Evolutionary conservation across 2,113 vertebrate species (phyloP), one percentile per base, ranked within the genome.

Genomic region (Perca schrenkii): DNA sequence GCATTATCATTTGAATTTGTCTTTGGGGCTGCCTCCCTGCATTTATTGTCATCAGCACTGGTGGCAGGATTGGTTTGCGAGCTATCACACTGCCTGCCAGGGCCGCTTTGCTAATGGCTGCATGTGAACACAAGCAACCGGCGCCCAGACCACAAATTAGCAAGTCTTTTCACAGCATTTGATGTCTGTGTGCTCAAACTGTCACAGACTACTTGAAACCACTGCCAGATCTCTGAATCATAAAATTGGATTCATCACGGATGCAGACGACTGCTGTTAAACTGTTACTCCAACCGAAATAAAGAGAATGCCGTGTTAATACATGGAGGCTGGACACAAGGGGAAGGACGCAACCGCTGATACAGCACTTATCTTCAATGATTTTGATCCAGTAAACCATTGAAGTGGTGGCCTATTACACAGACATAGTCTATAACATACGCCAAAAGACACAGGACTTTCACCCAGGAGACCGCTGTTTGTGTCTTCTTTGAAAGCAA

Each of bases 161-260:
- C 83, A 31, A 79, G 72, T 77, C 62, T 68, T 22, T 80, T 89
- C 56, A 50, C 79, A 58, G 67, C 1, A 2, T 77, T 82, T 61
- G 25, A 72, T 80, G 73, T 34, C 74, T n/a, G 80, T 43, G 74
- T 14, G 70, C 69, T 69, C 85, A 49, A 69, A 76, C 47, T 58
- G 82, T 68, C 82, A 86, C 46, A 76, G 77, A 78, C 78, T 73
- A 57, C 82, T 16, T 43, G 31, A 84, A 68, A 72, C 82, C 46
- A 28, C 61, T 54, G 81, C 73, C 78, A 84, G 82, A 64, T 75
- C 77, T 57, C 65, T 84, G 86, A 84, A 69, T 87, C 85, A 83
- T 56, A n/a, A 17, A 64, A 71, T 61, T 34, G 10, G 25, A 68
- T 17, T 52, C 57, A 63, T 66, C 28, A 50, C 28, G 2, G 53